Conservation (phyloP, 2,797 vertebrate species). For the Botia almorhae region DNA sequence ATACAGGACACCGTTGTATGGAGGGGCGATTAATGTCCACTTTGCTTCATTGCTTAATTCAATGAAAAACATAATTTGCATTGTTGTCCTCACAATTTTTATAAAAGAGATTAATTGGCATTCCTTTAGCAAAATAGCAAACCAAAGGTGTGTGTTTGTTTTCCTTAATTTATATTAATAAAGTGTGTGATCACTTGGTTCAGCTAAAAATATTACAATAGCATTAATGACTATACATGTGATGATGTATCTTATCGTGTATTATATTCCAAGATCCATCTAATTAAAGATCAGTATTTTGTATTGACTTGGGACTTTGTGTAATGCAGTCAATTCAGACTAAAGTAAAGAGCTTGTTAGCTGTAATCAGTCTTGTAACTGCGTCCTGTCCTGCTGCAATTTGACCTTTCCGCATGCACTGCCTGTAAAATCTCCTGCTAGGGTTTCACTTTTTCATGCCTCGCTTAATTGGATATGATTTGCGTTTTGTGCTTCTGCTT, state of each 20-base stretch:
- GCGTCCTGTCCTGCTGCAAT: conserved; percentile 76
- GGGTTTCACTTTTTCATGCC: conserved; percentile 86
- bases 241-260: not conserved
- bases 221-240: too few relatives aligned
- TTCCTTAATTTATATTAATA: too few relatives aligned
- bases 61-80: too few relatives aligned
- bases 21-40: too few relatives aligned
- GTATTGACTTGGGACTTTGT: conserved; percentile 53
- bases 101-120: too few relatives aligned
- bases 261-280: not conserved
- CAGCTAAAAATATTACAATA: too few relatives aligned
- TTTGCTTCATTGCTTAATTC: too few relatives aligned
- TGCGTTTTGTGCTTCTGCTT: conserved; percentile 68
- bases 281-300: conserved; percentile 54
- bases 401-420: conserved; percentile 89
- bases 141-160: too few relatives aligned
- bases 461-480: conserved; percentile 90
- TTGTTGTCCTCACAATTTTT: too few relatives aligned
- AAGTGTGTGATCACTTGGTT: too few relatives aligned
- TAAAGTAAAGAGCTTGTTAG: conserved; percentile 87
- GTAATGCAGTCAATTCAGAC: conserved; percentile 72
- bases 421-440: conserved; percentile 79
- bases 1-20: too few relatives aligned
- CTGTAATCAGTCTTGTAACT: conserved; percentile 71
- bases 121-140: too few relatives aligned